Evolutionary conservation across 2,888 invertebrate genomes (phyloP), one percentile per base, ranked within the genome.

Genomic region (Eupithecia tripunctaria): DNA sequence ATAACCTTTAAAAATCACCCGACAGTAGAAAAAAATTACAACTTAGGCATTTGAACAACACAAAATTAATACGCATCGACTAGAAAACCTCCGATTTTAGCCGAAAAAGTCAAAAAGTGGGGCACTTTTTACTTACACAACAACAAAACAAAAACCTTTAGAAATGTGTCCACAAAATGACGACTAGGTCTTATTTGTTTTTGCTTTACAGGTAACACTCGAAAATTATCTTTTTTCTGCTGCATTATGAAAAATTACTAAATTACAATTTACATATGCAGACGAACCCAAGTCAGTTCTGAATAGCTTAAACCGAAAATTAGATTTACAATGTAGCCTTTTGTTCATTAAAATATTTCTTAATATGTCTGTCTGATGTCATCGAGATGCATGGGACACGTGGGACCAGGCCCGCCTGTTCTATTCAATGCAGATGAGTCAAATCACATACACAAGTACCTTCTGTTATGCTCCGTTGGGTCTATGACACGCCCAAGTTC

Each of bases 401-500:
- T 78, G 73, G 74, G 74, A 76, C 29, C 77, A 68, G 76, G 64
- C 76, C 72, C 74, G 67, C 78, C 74, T 63, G 66, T 72, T 73
- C 70, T 63, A 78, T 79, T 77, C 77, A 79, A 79, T 79, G 76
- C 72, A 77, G 78, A 79, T 78, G 74, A 70, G 67, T 71, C 65
- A 59, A 72, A 66, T 29, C 60, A 29, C 18, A 60, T 8, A 60
- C 29, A 29, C 15, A 60, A 29, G 71, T 75, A 78, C 70, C 72
- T 75, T 68, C 68, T 71, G 78, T 78, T 80, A 78, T 79, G 80
- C 74, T 80, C 75, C 64, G 72, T 27, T 71, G 73, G 27, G 73
- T 76, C 76, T 78, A 56, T 32, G 69, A 73, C 74, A 67, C 72
- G 71, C 68, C 74, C 71, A 75, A 47, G 68, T 68, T 76, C 72